Base-by-base conservation (phyloP, 2,113 vertebrate species). In the Neotoma lepida region DNA sequence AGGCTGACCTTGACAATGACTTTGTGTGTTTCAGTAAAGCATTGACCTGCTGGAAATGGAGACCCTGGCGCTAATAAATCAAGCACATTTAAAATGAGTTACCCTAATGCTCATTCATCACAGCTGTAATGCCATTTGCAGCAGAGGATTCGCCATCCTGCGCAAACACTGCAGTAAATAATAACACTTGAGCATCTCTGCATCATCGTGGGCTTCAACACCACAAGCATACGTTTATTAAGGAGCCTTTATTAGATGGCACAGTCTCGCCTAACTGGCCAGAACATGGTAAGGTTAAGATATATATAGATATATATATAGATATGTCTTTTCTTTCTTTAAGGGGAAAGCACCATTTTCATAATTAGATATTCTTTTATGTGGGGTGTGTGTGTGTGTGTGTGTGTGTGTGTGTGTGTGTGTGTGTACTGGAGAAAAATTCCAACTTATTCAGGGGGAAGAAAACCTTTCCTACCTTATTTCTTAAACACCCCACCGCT, bases 61-160 rank as follows among this genome's bases (percentile, higher is more conserved):
- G 99, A 99, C 99, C 99, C 97, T 98, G 94, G 96, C 84, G 98
- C 99, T 99, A 99, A 99, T 99, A 99, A 99, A 99, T 99, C 99
- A 99, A 99, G 98, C 99, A 99, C 99, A 99, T 99, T 99, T 99
- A 99, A 99, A 99, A 99, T 99, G 99, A 99, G 99, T 99, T 99
- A 99, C 99, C 99, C 99, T 99, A 99, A 99, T 99, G 99, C 99
- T 99, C 99, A 99, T 99, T 99, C 99, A 99, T 99, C 99, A 99
- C 99, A 73, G 98, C 99, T 98, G 99, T 99, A 99, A 99, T 99
- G 99, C 99, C 99, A 99, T 99, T 99, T 99, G 99, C 99, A 98
- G 99, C 98, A 98, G 98, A 98, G 98, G 99, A 99, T 99, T 98
- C 98, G 98, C 99, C 98, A 97, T 98, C 97, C 99, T 99, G 98